phyloP scores from a whole-genome alignment of 2,113 vertebrate species.

The Panthera tigris region DNA sequence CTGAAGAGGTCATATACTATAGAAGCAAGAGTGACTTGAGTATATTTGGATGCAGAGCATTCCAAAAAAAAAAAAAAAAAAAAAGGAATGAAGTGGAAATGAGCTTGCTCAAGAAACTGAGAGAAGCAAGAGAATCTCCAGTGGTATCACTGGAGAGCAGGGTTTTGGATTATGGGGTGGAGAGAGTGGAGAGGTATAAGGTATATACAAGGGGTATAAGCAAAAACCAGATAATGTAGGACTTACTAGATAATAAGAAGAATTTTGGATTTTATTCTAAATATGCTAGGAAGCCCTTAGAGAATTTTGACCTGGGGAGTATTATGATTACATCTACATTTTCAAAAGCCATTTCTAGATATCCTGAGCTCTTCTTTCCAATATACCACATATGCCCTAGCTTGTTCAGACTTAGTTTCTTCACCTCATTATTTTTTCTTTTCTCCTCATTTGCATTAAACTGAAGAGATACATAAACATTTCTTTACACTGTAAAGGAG shows the following conservation, averaged over 20 bases:
- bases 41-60: not conserved
- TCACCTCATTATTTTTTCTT: not conserved
- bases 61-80: not conserved
- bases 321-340: not conserved
- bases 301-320: not conserved
- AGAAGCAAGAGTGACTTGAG: not conserved
- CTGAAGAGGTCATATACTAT: not conserved
- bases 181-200: not conserved
- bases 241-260: not conserved
- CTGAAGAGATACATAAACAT: not conserved
- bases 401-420: not conserved
- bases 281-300: not conserved
- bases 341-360: not conserved
- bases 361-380: not conserved
- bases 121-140: not conserved
- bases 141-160: not conserved
- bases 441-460: not conserved
- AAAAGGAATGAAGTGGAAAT: not conserved
- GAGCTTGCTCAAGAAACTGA: not conserved
- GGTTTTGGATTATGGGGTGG: not conserved
- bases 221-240: not conserved
- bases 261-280: not conserved
- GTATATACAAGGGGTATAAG: not conserved
- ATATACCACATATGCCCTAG: not conserved
- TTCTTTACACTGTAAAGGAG: not conserved